A percentile compares a stretch with the other conserved stretches of the same genome.
Evolutionary conservation across 92 coral and sea anemone species (phyloP).

Genomic region (Porites evermanni): DNA sequence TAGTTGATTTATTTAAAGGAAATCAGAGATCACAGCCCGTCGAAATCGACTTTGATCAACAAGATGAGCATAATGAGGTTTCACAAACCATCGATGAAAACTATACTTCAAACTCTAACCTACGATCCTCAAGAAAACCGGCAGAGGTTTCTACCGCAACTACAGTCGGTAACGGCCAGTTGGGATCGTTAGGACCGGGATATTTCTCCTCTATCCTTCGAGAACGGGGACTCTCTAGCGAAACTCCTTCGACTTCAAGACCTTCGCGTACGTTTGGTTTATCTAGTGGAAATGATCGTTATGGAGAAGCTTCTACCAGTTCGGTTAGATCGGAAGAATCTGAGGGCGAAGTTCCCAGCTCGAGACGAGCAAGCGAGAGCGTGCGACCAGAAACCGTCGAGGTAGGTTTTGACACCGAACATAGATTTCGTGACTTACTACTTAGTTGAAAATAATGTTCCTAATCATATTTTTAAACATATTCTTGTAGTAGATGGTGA

Average conservation of each 20-base stretch:
- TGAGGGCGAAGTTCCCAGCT: slow-evolving; percentile 35
- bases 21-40: slow-evolving; percentile 50
- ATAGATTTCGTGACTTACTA: background rate
- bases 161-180: slow-evolving; percentile 47
- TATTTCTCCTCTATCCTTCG: slow-evolving; percentile 47
- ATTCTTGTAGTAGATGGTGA: background rate
- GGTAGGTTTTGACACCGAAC: slow-evolving; percentile 16
- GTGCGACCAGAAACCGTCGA: slow-evolving; percentile 13
- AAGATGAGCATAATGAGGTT: slow-evolving; percentile 38
- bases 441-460: background rate
- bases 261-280: slow-evolving; percentile 41
- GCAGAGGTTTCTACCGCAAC: background rate
- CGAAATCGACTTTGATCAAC: slow-evolving; percentile 45
- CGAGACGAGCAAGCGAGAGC: slow-evolving; percentile 5
- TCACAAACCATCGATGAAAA: slow-evolving; percentile 21
- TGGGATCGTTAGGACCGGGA: slow-evolving; percentile 43
- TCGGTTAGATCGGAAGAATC: slow-evolving; percentile 32
- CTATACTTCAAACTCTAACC: slow-evolving; percentile 19
- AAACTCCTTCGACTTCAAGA: slow-evolving; percentile 34
- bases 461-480: background rate
- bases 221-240: slow-evolving; percentile 26
- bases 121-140: slow-evolving; percentile 10
- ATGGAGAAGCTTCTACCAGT: slow-evolving; percentile 38
- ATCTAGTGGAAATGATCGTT: slow-evolving; percentile 27
- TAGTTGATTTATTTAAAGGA: slow-evolving; percentile 89